Percentiles rank a stretch among this genome's conserved stretches.
Conservation (phyloP, 2,888 invertebrate genomes). For the Masnerella sp. region DNA sequence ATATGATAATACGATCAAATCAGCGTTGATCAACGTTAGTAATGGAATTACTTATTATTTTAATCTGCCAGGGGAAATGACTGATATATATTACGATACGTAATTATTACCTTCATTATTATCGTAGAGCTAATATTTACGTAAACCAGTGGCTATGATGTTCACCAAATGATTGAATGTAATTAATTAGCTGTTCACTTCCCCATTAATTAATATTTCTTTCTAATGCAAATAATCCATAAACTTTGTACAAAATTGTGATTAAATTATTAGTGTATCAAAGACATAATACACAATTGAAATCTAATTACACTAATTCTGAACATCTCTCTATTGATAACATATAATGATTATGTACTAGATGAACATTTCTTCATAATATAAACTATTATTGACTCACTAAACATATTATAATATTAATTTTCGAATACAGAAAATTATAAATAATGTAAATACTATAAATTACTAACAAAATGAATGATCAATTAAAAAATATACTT, state of each 20-base stretch:
- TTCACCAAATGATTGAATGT: slow-evolving; percentile 26
- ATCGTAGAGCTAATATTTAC: slow-evolving; percentile 30
- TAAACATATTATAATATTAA: too few species aligned
- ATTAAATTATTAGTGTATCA: slow-evolving; percentile 27
- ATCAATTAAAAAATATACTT: too few species aligned
- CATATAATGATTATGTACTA: too few species aligned
- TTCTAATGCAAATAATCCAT: slow-evolving; percentile 32
- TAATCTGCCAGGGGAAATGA: not conserved
- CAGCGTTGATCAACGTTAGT: not conserved
- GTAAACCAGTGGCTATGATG: slow-evolving; percentile 13
- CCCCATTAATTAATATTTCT: slow-evolving; percentile 39
- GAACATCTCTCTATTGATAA: not conserved
- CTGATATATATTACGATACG: not conserved
- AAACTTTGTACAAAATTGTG: not conserved
- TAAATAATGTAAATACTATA: too few species aligned
- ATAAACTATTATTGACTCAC: too few species aligned
- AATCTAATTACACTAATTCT: slow-evolving; percentile 31
- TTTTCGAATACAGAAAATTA: too few species aligned
- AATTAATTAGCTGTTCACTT: slow-evolving; percentile 48
- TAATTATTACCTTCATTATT: slow-evolving; percentile 28
- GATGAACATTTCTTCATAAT: too few species aligned
- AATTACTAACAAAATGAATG: too few species aligned
- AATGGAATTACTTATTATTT: not conserved
- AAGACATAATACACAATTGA: slow-evolving; percentile 22
- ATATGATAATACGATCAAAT: too few species aligned